Conservation (phyloP, 2,888 invertebrate species). For the Hipparchia sbordonii region DNA sequence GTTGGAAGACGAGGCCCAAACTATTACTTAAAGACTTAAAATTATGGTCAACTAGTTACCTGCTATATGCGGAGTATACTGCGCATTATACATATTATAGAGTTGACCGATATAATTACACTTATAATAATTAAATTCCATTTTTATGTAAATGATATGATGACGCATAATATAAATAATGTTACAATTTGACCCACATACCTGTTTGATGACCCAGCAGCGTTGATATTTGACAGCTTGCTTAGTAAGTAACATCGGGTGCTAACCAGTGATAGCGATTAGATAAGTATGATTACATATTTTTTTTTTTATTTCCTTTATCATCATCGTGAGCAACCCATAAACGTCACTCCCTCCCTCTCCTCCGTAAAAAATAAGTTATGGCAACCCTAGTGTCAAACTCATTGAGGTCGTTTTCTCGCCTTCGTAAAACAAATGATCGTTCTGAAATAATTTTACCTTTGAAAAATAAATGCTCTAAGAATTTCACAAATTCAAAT, state of each 20-base stretch:
- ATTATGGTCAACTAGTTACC: too few species aligned
- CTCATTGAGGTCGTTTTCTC: conserved; percentile 31
- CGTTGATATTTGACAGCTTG: background rate
- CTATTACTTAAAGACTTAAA: too few species aligned
- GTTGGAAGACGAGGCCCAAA: too few species aligned
- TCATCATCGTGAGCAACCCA: too few species aligned
- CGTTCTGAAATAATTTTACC: conserved; percentile 24
- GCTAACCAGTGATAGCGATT: too few species aligned
- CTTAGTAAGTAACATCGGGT: background rate
- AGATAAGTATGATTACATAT: background rate
- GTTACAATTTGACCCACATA: conserved; percentile 12
- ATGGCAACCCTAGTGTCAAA: conserved; percentile 12
- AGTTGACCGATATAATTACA: background rate
- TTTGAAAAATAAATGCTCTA: conserved; percentile 28
- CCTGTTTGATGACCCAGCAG: conserved; percentile 16
- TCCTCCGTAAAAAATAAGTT: background rate
- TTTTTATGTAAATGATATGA: background rate
- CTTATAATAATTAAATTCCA: background rate
- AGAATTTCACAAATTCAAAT: conserved; percentile 17
- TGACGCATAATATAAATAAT: background rate
- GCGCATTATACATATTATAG: background rate
- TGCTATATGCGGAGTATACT: too few species aligned
- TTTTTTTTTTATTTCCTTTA: background rate
- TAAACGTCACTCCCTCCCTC: too few species aligned
- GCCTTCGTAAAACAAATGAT: conserved; percentile 31